Evolutionary conservation across 2,113 vertebrate genomes (phyloP).

Genomic region (Entomyzon cyanotis): DNA sequence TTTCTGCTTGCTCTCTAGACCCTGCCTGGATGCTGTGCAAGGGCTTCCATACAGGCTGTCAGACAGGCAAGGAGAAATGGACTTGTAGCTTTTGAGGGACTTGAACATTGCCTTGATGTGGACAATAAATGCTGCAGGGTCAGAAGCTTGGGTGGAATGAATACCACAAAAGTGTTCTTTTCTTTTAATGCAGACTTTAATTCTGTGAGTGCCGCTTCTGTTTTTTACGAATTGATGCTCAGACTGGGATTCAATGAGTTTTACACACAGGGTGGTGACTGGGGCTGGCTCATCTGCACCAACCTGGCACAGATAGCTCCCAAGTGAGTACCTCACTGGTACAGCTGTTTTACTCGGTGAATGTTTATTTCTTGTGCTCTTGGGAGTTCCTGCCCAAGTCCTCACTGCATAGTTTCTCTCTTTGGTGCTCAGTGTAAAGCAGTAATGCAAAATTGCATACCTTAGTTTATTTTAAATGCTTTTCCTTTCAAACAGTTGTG

Average conservation of each 20-base stretch:
- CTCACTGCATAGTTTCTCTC: background rate
- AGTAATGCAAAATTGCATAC: background rate
- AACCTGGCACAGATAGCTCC: conserved; percentile 79
- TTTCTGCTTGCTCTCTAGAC: background rate
- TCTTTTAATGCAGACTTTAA: conserved; percentile 57
- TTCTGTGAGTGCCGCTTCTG: conserved; percentile 61
- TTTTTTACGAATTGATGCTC: conserved; percentile 80
- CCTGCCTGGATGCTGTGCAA: background rate
- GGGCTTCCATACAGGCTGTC: background rate
- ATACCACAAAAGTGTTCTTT: background rate
- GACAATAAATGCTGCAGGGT: background rate
- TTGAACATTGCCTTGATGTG: background rate
- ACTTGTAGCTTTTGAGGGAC: background rate
- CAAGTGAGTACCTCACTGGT: conserved; percentile 52
- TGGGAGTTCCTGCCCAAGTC: background rate
- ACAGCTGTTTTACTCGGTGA: background rate
- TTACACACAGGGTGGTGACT: conserved; percentile 79
- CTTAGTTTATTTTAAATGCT: background rate
- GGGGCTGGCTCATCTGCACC: conserved; percentile 75
- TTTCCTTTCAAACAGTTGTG: background rate
- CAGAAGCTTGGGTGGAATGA: background rate
- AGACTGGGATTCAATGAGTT: conserved; percentile 75
- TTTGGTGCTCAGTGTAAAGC: background rate
- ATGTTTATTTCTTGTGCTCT: background rate
- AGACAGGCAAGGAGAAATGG: background rate